Percentiles rank a stretch among this genome's conserved stretches.
phyloP scores from a whole-genome alignment of 2,888 invertebrate species.

The Amphiduros pacificus region DNA sequence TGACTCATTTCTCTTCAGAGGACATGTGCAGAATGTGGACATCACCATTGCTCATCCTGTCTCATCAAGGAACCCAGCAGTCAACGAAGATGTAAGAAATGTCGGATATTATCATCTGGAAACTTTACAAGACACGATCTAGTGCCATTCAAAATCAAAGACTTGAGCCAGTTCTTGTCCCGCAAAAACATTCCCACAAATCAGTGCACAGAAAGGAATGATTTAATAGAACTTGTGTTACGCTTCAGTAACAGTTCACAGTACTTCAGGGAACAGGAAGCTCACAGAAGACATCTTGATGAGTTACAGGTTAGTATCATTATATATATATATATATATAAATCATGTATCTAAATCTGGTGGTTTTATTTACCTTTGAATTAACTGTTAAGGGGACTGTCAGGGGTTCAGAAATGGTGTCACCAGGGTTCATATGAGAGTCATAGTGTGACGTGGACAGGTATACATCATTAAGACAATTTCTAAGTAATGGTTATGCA shows the following conservation, averaged over 20 bases:
- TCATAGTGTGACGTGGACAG: too few species aligned
- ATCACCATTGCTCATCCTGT: constrained; percentile 46
- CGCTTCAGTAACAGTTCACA: constrained; percentile 24
- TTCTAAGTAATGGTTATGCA: too few species aligned
- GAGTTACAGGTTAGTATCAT: constrained; percentile 34
- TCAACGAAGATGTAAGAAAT: constrained; percentile 44
- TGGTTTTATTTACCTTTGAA: too few species aligned
- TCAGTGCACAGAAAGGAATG: constrained; percentile 53
- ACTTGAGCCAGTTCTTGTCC: constrained; percentile 48
- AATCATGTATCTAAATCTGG: too few species aligned
- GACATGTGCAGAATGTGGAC: constrained; percentile 45
- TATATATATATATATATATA: too few species aligned
- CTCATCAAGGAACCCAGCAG: constrained; percentile 25
- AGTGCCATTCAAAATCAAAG: constrained; percentile 46
- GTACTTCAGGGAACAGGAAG: constrained; percentile 29
- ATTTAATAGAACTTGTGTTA: constrained; percentile 52
- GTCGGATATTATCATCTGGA: constrained; percentile 43
- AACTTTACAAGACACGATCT: constrained; percentile 46
- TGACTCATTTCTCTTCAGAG: too few species aligned
- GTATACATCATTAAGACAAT: too few species aligned
- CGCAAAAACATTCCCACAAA: constrained; percentile 44
- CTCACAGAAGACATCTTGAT: constrained; percentile 34
- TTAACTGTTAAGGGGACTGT: too few species aligned
- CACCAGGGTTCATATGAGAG: too few species aligned
- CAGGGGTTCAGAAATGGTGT: too few species aligned